Conservation (phyloP, 2,797 vertebrate species). For the Hafferia zeledoni region DNA sequence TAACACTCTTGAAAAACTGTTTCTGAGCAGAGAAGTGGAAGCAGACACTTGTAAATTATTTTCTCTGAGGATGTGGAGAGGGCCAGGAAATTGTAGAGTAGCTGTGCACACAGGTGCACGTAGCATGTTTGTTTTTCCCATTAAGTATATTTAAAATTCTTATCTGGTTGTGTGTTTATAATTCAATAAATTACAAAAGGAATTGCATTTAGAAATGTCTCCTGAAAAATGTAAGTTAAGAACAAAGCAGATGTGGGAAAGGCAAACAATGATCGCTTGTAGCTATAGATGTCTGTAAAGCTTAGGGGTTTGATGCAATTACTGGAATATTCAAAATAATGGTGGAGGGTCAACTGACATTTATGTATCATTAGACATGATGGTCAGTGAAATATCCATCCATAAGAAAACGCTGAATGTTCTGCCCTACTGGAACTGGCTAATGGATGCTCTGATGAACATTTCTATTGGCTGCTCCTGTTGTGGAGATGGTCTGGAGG, state of each 20-base stretch:
- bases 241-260: not conserved
- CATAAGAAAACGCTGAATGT: not conserved
- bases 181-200: not conserved
- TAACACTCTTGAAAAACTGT: not conserved
- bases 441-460: not conserved
- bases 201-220: not conserved
- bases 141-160: not conserved
- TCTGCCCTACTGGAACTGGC: not conserved
- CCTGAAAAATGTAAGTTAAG: not conserved
- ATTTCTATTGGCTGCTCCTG: not conserved
- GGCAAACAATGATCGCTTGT: not conserved
- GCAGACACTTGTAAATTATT: not conserved
- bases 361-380: not conserved
- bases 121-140: not conserved
- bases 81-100: not conserved
- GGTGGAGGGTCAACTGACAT: not conserved
- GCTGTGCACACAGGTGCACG: not conserved
- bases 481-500: not conserved
- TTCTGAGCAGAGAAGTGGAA: not conserved
- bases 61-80: not conserved
- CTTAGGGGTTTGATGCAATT: not conserved
- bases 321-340: not conserved
- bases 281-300: not conserved
- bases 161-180: not conserved
- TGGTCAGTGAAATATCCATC: not conserved